Evolutionary conservation across 2,113 vertebrate species (phyloP), one percentile per base, ranked within the genome.

Genomic region (Lepidothrix coronata): DNA sequence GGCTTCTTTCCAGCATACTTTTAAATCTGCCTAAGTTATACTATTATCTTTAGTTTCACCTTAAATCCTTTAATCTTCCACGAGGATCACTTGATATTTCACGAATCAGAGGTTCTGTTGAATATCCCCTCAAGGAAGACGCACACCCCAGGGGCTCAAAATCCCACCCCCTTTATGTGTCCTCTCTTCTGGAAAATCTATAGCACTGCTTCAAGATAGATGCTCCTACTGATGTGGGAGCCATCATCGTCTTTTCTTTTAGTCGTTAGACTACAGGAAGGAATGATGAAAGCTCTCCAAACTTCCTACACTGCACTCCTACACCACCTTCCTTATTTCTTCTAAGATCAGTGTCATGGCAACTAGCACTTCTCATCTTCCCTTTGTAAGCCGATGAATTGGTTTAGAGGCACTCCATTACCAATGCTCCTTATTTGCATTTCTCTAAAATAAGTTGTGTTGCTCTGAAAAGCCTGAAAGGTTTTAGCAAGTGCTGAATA

Each of bases 231-330:
- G 57, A 91, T 70, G 31, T 1, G 67, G 51, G 27, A 91, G 43
- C 59, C 65, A 80, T 39, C 72, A 59, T 31, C 46, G 41, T 35
- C 43, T 77, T 74, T 87, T 84, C 44, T 82, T 85, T 75, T 72
- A 54, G 12, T 89, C 14, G 22, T 91, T 68, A 75, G 75, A 52
- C 80, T 87, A 55, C 33, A 89, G 73, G 30, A 95, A 91, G 80
- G 39, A 93, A 67, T 2, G 8, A 91, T 85, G 76, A 95, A 91
- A 95, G 54, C 86, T 62, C 71, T 96, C 89, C 89, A 94, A 79
- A 92, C 94, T 91, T 95, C 87, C 96, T 88, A 95, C 91, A 85
- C 87, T 79, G 73, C 91, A 95, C 91, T 93, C 96, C 96, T 94
- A 97, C 94, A 96, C 89, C 74, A 79, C 80, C 73, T 68, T 85